A percentile compares a stretch with the other conserved stretches of the same genome.
Evolutionary conservation across 2,797 vertebrate species (phyloP).

Genomic region (Coreius guichenoti): DNA sequence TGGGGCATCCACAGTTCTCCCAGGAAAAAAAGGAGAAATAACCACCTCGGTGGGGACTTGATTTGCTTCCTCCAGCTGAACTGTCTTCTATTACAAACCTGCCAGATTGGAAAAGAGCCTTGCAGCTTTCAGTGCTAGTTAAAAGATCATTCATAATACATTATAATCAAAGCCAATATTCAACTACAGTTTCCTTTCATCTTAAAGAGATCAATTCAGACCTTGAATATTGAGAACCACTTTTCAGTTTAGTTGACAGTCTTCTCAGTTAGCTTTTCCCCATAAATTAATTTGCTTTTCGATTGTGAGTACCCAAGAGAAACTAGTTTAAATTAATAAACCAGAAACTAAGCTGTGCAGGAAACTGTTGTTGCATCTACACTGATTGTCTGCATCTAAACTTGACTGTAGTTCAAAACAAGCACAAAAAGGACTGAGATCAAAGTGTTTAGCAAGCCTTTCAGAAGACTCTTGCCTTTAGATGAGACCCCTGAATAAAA

Average conservation of each 20-base stretch:
- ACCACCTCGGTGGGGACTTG: background rate
- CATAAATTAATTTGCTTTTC: background rate
- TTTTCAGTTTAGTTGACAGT: background rate
- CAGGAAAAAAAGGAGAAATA: slow-evolving; percentile 23
- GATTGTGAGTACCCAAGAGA: background rate
- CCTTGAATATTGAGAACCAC: background rate
- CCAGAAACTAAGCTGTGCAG: background rate
- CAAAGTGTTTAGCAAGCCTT: slow-evolving; percentile 1
- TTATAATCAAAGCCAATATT: background rate
- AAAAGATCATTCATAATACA: slow-evolving; percentile 4
- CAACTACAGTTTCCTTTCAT: background rate
- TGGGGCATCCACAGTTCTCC: slow-evolving; percentile 22
- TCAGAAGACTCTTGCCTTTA: slow-evolving; percentile 6
- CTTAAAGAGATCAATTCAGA: background rate
- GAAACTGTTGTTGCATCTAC: background rate
- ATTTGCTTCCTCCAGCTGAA: slow-evolving; percentile 28
- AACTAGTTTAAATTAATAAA: background rate
- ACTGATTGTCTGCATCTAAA: background rate
- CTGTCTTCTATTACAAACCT: background rate
- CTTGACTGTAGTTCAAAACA: slow-evolving; percentile 8
- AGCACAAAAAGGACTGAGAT: slow-evolving; percentile 1
- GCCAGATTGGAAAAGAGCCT: slow-evolving; percentile 33
- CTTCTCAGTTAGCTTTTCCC: background rate
- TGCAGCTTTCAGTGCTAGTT: background rate
- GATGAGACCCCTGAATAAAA: slow-evolving; percentile 14